Conservation (phyloP, 2,113 vertebrate species). For the Paraplagusia blochii region DNA sequence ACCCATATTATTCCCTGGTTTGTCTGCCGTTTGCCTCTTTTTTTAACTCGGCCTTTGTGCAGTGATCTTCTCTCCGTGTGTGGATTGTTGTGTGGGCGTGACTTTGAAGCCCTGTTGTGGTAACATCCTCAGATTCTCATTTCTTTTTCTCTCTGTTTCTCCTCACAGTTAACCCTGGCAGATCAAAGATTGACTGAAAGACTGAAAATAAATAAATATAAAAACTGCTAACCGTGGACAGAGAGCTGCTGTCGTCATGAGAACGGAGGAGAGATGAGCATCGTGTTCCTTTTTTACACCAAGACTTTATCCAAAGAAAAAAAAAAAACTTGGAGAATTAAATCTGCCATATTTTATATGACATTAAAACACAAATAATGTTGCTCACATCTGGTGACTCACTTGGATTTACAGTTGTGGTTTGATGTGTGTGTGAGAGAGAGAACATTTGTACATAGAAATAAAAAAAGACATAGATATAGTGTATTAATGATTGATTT, state of each 20-base stretch:
- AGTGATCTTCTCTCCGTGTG: slow-evolving; percentile 42
- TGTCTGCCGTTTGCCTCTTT: slow-evolving; percentile 8
- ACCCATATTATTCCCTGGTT: slow-evolving; percentile 7
- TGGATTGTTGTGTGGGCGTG: slow-evolving; percentile 54
- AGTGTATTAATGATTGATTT: slow-evolving; percentile 28
- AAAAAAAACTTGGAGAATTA: not conserved
- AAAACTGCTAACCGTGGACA: slow-evolving; percentile 17
- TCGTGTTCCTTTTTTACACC: slow-evolving; percentile 21
- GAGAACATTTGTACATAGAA: slow-evolving; percentile 59
- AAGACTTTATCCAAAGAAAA: slow-evolving; percentile 18
- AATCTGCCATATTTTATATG: slow-evolving; percentile 32
- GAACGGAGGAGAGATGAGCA: slow-evolving; percentile 21
- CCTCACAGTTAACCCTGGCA: slow-evolving; percentile 70
- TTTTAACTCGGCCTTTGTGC: slow-evolving; percentile 27
- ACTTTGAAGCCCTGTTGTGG: slow-evolving; percentile 45
- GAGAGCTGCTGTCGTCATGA: slow-evolving; percentile 42
- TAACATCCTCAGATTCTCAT: slow-evolving; percentile 40
- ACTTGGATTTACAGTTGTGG: slow-evolving; percentile 24
- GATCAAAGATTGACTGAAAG: slow-evolving; percentile 23
- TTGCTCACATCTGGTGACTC: slow-evolving; percentile 30
- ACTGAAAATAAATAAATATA: not conserved
- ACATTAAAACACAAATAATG: not conserved
- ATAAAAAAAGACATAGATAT: slow-evolving; percentile 25
- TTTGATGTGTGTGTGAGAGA: slow-evolving; percentile 11
- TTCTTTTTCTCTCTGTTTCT: slow-evolving; percentile 22